Base-by-base conservation (phyloP, 2,797 vertebrate genomes). In the Oceanodroma leucorhoa region DNA sequence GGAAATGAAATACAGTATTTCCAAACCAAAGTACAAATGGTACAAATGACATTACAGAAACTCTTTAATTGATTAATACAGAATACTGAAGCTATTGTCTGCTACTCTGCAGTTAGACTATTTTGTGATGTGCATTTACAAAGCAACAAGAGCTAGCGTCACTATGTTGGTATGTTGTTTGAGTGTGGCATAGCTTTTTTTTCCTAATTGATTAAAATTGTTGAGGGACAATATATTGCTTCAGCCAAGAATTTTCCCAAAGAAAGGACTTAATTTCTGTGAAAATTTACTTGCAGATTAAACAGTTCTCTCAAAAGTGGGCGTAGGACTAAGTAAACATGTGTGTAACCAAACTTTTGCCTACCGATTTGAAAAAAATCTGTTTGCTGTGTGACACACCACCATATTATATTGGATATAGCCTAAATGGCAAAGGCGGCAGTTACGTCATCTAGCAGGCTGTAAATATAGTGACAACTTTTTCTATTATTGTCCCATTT, bases 141-240 rank as follows among this genome's bases (percentile, higher is more conserved):
- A 97, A 94, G 89, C 89, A 96, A 89, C 71, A 90, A 91, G 91
- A 93, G 77, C 93, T 76, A 95, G 91, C 4, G 36, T 92, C 89
- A 90, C 94, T 95, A 12, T 64, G 89, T 55, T 87, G 93, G 93
- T 88, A 78, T 96, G 93, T 86, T 91, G 94, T 71, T 93, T 73
- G 84, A 95, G 89, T 92, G 95, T 87, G 93, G 73, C 80, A 83
- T n/a, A 89, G 85, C 79, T 95, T 51, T 95, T 94, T 91, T 95
- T 78, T 71, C 75, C 21, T 94, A 96, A 94, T 96, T 95, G 95
- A 94, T 96, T 92, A 95, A 95, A 97, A 95, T 93, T 94, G 86
- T 89, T 96, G 82, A 91, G 40, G 70, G 90, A 97, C 94, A 97
- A 95, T 94, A 77, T 90, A 96, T 90, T 94, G 81, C 76, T 87